These are phyloP conservation scores for Zootermopsis nevadensis DNA, from an alignment of 2,888 invertebrate genomes.

Conservation along the genomic window DNA sequence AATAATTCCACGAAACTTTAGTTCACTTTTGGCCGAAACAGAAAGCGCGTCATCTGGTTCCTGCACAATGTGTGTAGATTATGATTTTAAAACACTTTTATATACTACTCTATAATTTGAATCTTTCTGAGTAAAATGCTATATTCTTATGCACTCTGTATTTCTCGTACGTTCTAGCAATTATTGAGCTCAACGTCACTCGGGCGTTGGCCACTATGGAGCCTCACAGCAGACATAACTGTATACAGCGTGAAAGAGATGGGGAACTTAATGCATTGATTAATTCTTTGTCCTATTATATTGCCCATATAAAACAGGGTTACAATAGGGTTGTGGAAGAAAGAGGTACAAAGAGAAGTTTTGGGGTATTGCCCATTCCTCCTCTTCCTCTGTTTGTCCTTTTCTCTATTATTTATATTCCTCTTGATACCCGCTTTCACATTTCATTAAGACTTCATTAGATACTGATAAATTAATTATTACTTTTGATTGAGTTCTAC, in stretches of 20 bases:
- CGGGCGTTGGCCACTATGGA: neutral
- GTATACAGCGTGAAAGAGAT: neutral
- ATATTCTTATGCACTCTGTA: slow-evolving; percentile 8
- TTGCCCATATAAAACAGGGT: slow-evolving; percentile 7
- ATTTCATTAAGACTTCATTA: slow-evolving; percentile 64
- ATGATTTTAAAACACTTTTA: neutral
- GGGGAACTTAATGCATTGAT: slow-evolving; percentile 41
- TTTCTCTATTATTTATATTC: neutral
- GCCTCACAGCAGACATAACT: neutral
- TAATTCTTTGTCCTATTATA: slow-evolving; percentile 45
- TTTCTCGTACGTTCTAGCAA: neutral
- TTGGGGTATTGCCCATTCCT: neutral
- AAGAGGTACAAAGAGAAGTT: slow-evolving; percentile 7
- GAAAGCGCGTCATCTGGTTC: neutral
- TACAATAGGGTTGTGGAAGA: neutral
- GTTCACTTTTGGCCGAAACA: neutral
- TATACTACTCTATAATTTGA: slow-evolving; percentile 18
- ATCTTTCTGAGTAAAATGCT: slow-evolving; percentile 16
- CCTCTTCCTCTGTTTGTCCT: neutral
- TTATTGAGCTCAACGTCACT: neutral
- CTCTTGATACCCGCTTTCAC: slow-evolving; percentile 54
- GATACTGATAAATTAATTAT: slow-evolving; percentile 64
- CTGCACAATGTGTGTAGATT: neutral
- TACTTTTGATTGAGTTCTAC: slow-evolving; percentile 64
- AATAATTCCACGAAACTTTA: neutral